Evolutionary conservation across 2,797 vertebrate genomes (phyloP), one percentile per base, ranked within the genome.

Genomic region (Enteromius afrohamiltoni): DNA sequence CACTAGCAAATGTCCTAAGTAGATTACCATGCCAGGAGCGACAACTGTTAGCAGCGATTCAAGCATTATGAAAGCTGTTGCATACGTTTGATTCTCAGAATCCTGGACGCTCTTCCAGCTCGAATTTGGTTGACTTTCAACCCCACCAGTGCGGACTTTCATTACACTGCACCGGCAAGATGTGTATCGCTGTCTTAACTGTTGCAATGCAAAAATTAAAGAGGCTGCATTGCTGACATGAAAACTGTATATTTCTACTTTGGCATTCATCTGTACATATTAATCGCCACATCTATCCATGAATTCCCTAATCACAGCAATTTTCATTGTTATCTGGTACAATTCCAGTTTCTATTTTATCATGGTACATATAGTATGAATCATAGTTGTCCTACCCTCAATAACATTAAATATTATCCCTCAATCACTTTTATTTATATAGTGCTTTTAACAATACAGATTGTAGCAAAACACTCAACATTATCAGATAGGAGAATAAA

Each of bases 1-100:
- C 88, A 73, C 42, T 82, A 40, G 80, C 71, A 85, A 85, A 64
- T 82, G 80, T 88, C 88, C 8, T 29, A 65, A 83, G 75, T 69
- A 49, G 42, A 68, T 81, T 60, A 42, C 71, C 42, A 74, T 19
- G 75, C 76, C 47, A 79, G 80, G 31, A 82, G 76, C 14, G 47
- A 86, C 88, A 79, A 67, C 74, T 67, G n/a, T 70, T 79, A 83
- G 58, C 29, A 68, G 19, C 47, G 42, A 68, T 73, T 64, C 34
- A 55, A 29, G 58, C 58, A 16, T 53, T 21, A 23, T 45, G 51
- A 65, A 84, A 74, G 69, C 49, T 67, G 37, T 34, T 42, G 23
- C n/a, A 14, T 51, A 67, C 47, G 51, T 71, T 65, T 55, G 49
- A 75, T 70, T 70, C 23, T 29, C 34, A 42, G 51, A n/a, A 31